Conservation (phyloP, 2,113 vertebrate species). For the Tragelaphus buxtoni region DNA sequence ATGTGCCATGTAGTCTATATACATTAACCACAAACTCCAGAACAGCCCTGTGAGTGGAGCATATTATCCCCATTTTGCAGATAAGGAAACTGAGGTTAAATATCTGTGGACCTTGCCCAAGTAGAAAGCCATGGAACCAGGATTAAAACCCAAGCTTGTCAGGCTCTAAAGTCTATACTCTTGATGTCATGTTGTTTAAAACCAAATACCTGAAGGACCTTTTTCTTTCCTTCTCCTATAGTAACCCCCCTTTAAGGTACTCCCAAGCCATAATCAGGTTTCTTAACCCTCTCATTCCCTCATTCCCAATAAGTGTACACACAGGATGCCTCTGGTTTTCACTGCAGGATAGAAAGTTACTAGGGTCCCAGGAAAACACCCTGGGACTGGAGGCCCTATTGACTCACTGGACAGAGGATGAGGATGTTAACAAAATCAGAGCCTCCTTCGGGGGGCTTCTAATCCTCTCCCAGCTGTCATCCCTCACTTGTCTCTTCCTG, state of each 20-base stretch:
- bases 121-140: neutral
- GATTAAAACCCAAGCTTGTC: neutral
- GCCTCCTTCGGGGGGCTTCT: neutral
- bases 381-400: neutral
- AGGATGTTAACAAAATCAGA: neutral
- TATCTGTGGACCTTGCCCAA: neutral
- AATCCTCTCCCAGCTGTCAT: rapidly evolving
- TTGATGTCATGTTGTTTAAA: neutral
- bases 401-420: neutral
- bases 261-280: neutral
- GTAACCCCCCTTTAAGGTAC: neutral
- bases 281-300: neutral
- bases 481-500: conserved; percentile 18
- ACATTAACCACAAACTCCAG: neutral
- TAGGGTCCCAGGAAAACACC: neutral
- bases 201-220: neutral
- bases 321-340: neutral
- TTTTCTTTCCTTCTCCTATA: neutral
- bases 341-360: neutral
- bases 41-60: neutral
- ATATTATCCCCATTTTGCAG: neutral
- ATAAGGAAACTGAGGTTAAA: neutral
- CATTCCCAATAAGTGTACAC: neutral
- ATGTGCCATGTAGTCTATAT: neutral
- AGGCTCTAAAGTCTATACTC: neutral